Evolutionary conservation across 2,797 vertebrate species (phyloP).

Genomic region (Sebastes trivittatus): DNA sequence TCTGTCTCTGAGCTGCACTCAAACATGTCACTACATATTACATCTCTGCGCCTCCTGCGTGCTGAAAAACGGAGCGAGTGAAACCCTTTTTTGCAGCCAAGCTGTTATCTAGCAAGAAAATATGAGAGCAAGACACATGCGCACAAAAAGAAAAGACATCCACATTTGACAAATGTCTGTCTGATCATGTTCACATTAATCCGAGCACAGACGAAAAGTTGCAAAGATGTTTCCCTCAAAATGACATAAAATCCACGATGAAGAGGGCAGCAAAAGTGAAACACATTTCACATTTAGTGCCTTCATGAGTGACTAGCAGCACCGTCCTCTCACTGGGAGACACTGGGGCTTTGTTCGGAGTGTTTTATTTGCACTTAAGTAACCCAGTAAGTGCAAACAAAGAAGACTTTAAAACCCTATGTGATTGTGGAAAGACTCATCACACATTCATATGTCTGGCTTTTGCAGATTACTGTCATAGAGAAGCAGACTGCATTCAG

Average conservation of each 20-base stretch:
- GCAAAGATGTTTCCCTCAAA: constrained; percentile 8
- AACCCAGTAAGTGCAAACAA: not conserved
- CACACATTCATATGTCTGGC: not conserved
- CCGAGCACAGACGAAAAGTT: not conserved
- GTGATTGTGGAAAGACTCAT: not conserved
- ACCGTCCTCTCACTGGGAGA: not conserved
- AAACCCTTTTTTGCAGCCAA: constrained; percentile 31
- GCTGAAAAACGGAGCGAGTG: not conserved
- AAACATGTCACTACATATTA: constrained; percentile 68
- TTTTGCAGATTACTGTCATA: not conserved
- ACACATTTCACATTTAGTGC: not conserved
- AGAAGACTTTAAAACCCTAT: not conserved
- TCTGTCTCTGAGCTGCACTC: constrained; percentile 64
- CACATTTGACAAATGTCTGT: constrained; percentile 15
- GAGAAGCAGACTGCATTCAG: not conserved
- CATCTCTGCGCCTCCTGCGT: constrained; percentile 26
- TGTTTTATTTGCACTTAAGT: not conserved
- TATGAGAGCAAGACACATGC: not conserved
- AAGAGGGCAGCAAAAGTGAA: not conserved
- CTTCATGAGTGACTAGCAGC: not conserved
- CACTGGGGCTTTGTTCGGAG: not conserved
- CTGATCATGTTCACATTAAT: constrained; percentile 34
- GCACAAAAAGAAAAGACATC: constrained; percentile 1
- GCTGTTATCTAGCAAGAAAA: constrained; percentile 17
- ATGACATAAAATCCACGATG: not conserved